Evolutionary conservation across 2,797 vertebrate species (phyloP).

Genomic region (Pangasius djambal): DNA sequence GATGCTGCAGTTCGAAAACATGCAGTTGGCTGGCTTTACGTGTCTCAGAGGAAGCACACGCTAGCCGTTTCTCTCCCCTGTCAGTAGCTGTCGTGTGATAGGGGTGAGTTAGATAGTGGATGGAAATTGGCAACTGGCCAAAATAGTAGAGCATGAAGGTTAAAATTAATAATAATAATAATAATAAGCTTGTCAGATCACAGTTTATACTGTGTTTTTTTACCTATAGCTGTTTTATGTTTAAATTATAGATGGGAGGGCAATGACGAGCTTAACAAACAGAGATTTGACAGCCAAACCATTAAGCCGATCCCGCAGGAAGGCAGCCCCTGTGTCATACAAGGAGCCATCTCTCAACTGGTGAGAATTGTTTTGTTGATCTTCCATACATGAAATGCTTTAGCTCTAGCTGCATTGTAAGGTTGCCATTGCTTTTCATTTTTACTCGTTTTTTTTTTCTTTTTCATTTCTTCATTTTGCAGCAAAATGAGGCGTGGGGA

Average conservation of each 20-base stretch:
- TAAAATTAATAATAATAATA: background rate
- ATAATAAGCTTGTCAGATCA: background rate
- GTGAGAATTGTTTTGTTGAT: slow-evolving; percentile 58
- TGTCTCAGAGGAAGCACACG: background rate
- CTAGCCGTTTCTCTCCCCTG: background rate
- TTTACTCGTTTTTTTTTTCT: no score
- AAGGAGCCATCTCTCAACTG: slow-evolving; percentile 74
- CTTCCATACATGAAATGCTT: background rate
- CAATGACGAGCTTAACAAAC: slow-evolving; percentile 70
- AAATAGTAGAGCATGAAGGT: background rate
- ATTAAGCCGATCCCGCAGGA: slow-evolving; percentile 58
- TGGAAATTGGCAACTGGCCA: background rate
- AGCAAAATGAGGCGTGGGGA: slow-evolving; percentile 81
- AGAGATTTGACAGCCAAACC: slow-evolving; percentile 50
- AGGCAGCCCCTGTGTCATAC: slow-evolving; percentile 64
- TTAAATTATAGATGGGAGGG: slow-evolving; percentile 59
- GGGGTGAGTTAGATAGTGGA: background rate
- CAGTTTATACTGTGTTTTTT: no score
- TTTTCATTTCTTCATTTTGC: slow-evolving; percentile 14
- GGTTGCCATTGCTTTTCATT: background rate
- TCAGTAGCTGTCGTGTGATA: background rate
- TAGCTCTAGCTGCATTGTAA: background rate
- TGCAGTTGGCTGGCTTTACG: background rate
- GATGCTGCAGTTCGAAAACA: background rate
- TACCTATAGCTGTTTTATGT: background rate